Conservation (phyloP, 2,797 vertebrate species). For the Iguana delicatissima region DNA sequence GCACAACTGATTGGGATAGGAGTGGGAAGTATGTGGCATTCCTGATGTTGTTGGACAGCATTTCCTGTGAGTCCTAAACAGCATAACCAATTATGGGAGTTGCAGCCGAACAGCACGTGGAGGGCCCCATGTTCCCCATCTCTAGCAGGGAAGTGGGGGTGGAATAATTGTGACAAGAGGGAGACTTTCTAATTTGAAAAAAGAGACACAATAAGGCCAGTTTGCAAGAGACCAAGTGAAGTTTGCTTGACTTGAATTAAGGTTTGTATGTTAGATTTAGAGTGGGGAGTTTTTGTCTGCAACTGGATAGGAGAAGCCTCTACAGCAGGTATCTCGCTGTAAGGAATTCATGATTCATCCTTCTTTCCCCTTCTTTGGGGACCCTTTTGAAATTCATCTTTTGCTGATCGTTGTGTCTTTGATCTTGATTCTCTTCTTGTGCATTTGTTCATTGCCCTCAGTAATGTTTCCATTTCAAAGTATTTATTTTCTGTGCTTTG, state of each 20-base stretch:
- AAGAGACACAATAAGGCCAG: background rate
- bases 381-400: constrained; percentile 10
- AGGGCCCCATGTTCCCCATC: background rate
- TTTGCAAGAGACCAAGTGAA: background rate
- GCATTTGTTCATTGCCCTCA: constrained; percentile 51
- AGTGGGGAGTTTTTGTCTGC: background rate
- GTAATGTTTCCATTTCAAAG: constrained; percentile 60
- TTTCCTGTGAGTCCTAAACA: background rate
- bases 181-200: background rate
- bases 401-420: background rate
- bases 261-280: background rate
- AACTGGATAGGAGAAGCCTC: background rate
- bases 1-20: background rate
- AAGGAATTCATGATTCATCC: constrained; percentile 1
- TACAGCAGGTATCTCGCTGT: constrained; percentile 14
- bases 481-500: constrained; percentile 54
- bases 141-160: background rate
- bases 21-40: background rate
- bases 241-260: background rate
- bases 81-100: background rate
- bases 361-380: background rate
- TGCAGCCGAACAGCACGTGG: background rate
- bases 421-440: constrained; percentile 44
- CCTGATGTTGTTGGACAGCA: background rate
- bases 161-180: background rate